Base-by-base conservation (phyloP, 1,140 invertebrate species). In the Lepidotrigona ventralis region DNA sequence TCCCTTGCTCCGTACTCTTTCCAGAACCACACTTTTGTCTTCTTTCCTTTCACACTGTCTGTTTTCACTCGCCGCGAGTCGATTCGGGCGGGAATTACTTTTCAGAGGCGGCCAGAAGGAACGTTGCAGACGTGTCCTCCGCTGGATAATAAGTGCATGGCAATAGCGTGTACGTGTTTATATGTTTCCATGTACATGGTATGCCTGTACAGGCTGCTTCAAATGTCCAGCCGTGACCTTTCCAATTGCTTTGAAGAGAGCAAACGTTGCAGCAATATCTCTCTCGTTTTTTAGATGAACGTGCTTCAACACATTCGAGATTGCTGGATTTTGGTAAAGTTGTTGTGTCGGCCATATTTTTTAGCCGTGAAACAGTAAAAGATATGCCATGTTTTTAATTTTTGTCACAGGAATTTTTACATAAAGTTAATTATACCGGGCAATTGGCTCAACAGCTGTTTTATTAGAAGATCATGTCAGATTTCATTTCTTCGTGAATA, bases 1-100 rank as follows among this genome's bases (percentile, higher is more conserved):
- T n/a, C n/a, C n/a, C n/a, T n/a, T n/a, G n/a, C n/a, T n/a, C 39
- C 5, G 12, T 56, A 15, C 15, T 51, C 21, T 33, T 33, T 46
- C 23, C 4, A 17, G 26, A 29, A 17, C n/a, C 39, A 3, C n/a
- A 0, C 26, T n/a, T 51, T 39, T 21, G 46, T n/a, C 9, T 66
- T 29, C 68, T 5, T 66, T 33, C 54, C 15, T 73, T 12, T 83
- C 33, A 66, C 51, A 33, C 29, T 54, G 17, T 60, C 78, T 68
- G 21, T 46, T 33, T 79, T 26, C 70, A 14, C 17, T 73, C 39
- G 26, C 58, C 33, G 0, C 71, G 60, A 85, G 75, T 80, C 83
- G 71, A 81, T 73, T 51, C 78, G 58, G 58, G 23, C 2, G 51
- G 58, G 71, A 81, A 85, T 88, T 87, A 88, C 86, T 85, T 88